Evolutionary conservation across 37 sponge, comb jelly and placozoan species (phyloP), one percentile per base, ranked within the genome.

Genomic region (Beroe ovata): DNA sequence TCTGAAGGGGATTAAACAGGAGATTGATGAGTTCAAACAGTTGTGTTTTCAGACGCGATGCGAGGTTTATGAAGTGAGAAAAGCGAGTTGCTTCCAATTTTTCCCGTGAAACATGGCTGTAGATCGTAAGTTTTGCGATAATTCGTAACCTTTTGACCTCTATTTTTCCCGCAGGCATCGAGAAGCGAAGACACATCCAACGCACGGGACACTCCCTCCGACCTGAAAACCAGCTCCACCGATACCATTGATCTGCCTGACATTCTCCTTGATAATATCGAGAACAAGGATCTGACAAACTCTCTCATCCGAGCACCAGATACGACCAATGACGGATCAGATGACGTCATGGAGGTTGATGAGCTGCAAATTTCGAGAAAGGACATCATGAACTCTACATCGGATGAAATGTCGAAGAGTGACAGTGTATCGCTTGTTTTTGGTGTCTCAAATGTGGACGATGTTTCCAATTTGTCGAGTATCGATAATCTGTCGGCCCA

Each of bases 1-100:
- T 23, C 22, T 77, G 23, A 28, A 1, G 47, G 42, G 84, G 8
- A 30, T 77, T 21, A 77, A 35, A 29, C 29, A 77, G 84, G 84
- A 77, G 28, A 77, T 77, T 22, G 84, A 21, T 39, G 38, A 39
- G 22, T 77, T 40, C 23, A 42, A 77, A 54, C 20, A 42, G 38
- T 54, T 77, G 28, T 77, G 84, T 35, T 77, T 77, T 40, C 84
- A 77, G 54, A 77, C 84, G 23, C 26, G 54, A 77, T 77, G 84
- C 47, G 84, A 77, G 84, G 84, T 77, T n/a, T n/a, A n/a, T n/a
- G n/a, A n/a, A n/a, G n/a, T n/a, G n/a, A n/a, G n/a, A n/a, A n/a
- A n/a, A n/a, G n/a, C n/a, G n/a, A n/a, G n/a, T n/a, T n/a, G n/a
- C n/a, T n/a, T n/a, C n/a, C n/a, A n/a, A n/a, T n/a, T n/a, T n/a